A percentile compares a stretch with the other conserved stretches of the same genome.
phyloP scores from a whole-genome alignment of 2,888 invertebrate species.

The Parnassius mnemosyne region DNA sequence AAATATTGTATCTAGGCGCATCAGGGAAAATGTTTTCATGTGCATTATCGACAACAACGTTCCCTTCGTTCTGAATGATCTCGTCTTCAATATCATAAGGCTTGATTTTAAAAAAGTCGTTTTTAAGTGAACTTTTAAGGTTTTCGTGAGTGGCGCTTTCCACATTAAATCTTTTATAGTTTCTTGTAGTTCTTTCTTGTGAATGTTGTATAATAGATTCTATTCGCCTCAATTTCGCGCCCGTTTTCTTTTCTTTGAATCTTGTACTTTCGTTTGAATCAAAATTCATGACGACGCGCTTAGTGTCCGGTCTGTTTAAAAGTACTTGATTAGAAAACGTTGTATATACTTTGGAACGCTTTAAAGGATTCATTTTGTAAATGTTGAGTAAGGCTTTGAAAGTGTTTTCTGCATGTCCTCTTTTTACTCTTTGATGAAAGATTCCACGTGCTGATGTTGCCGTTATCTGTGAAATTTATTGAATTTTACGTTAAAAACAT shows the following conservation, averaged over 20 bases:
- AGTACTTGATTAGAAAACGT: slow-evolving; percentile 51
- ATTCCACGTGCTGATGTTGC: background rate
- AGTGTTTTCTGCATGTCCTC: slow-evolving; percentile 39
- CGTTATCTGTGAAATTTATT: slow-evolving; percentile 13
- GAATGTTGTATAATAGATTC: slow-evolving; percentile 30
- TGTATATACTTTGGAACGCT: slow-evolving; percentile 52
- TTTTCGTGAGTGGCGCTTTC: slow-evolving; percentile 37
- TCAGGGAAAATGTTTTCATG: slow-evolving; percentile 1
- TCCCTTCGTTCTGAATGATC: slow-evolving; percentile 5
- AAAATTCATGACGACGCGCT: slow-evolving; percentile 41
- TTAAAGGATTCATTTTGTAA: slow-evolving; percentile 63
- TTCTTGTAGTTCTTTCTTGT: slow-evolving; percentile 30
- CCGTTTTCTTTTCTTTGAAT: slow-evolving; percentile 38
- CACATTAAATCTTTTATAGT: slow-evolving; percentile 30
- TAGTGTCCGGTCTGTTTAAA: slow-evolving; percentile 38
- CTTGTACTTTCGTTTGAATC: slow-evolving; percentile 52
- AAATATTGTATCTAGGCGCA: slow-evolving; percentile 2
- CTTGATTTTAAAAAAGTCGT: slow-evolving; percentile 16
- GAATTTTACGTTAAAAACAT: too few relatives aligned
- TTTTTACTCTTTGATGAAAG: slow-evolving; percentile 31
- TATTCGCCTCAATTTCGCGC: slow-evolving; percentile 42
- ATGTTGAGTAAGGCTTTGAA: slow-evolving; percentile 56
- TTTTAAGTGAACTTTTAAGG: slow-evolving; percentile 6
- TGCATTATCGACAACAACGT: slow-evolving; percentile 10
- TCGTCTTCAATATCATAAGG: slow-evolving; percentile 9